phyloP scores from a whole-genome alignment of 37 sponge, comb jelly and placozoan genomes.

The Spongilla lacustris region DNA sequence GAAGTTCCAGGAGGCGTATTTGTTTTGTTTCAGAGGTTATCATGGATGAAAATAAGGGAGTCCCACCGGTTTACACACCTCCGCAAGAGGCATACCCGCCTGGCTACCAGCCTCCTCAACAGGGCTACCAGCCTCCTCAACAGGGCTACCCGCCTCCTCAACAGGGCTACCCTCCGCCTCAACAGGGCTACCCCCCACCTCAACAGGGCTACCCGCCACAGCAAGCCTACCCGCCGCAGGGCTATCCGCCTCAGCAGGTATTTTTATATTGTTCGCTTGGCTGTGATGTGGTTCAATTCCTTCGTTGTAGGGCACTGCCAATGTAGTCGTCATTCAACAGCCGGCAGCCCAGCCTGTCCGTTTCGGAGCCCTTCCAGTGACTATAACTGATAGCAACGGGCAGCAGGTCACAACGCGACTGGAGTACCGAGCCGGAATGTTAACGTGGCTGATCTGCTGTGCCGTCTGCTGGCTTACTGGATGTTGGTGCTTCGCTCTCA shows the following conservation, averaged over 20 bases:
- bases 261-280: too few species aligned
- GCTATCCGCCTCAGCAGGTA: not conserved
- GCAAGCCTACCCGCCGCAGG: too few species aligned
- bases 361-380: conserved; percentile 9
- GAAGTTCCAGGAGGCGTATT: too few species aligned
- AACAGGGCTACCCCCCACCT: not conserved
- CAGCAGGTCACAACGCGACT: conserved; percentile 6
- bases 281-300: not conserved
- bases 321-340: not conserved
- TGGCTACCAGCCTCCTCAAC: too few species aligned
- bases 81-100: not conserved
- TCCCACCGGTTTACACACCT: not conserved
- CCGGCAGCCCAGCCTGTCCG: not conserved
- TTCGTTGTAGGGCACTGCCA: not conserved
- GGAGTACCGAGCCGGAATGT: conserved; percentile 2
- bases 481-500: conserved; percentile 13
- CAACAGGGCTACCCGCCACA: not conserved
- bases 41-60: not conserved
- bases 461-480: conserved; percentile 6
- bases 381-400: not conserved
- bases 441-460: conserved; percentile 17
- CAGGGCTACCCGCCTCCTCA: not conserved
- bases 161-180: not conserved
- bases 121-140: not conserved
- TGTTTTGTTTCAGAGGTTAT: too few species aligned